Evolutionary conservation across 2,888 invertebrate genomes (phyloP), one percentile per base, ranked within the genome.

Genomic region (Prosopocoilus inquinatus): DNA sequence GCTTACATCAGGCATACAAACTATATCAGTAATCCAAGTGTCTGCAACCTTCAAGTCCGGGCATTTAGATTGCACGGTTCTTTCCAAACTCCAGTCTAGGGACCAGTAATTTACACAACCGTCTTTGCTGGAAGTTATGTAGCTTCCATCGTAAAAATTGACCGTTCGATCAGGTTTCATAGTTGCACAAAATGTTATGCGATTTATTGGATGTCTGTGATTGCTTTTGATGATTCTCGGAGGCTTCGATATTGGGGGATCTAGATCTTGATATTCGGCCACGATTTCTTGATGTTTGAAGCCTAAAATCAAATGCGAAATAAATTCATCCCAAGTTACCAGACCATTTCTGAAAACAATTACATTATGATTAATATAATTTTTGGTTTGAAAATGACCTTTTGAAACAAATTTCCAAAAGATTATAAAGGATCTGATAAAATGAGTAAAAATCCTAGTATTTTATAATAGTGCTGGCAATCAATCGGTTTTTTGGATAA

Each of bases 81-180:
- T 80, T 62, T 85, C 78, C 48, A 83, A 79, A n/a, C 81, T 80
- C 80, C 64, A 34, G 65, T 88, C 85, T 11, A 87, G 74, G 0
- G 87, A 82, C 91, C 91, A 92, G 75, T 89, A 88, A 72, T 89
- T 88, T 62, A 92, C 81, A 65, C 82, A 78, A 1, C 92, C 92
- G 68, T 91, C 91, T 63, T 84, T 85, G 67, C 90, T 90, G 32
- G 84, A 84, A 0, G 91, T 88, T 59, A 91, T 73, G 75, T 90
- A 91, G 64, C 82, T 81, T 41, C 91, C 91, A 55, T 83, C 82
- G 60, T 82, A 79, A 60, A 84, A 82, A 66, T 81, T 82, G 9
- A 79, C 80, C 9, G 74, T 79, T 58, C 84, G 79, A 66, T 83
- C 81, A 79, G 83, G 72, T 55, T 70, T 67, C 39, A 87, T 79